Conservation (phyloP, 2,888 invertebrate species). For the Drosophila cyrtoloma region DNA sequence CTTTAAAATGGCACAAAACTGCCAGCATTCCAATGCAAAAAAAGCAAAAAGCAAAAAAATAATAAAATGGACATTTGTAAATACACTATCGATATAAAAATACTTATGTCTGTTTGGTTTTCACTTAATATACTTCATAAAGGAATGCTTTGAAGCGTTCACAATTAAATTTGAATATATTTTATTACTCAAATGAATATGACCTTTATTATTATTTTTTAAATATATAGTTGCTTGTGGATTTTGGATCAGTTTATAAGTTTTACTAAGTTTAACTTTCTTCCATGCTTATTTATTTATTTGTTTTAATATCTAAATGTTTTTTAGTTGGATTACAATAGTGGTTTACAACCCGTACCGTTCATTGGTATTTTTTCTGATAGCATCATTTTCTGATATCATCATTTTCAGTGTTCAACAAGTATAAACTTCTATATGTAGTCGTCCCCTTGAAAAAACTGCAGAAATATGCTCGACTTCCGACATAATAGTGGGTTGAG, state of each 20-base stretch:
- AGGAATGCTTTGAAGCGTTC: background rate
- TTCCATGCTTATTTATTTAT: background rate
- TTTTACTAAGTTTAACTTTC: background rate
- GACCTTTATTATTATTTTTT: background rate
- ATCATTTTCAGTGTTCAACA: background rate
- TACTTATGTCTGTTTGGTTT: background rate
- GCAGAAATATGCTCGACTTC: background rate
- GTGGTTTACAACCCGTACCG: background rate
- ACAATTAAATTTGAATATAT: background rate
- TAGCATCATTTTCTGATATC: no score
- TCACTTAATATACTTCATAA: background rate
- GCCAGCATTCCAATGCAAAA: conserved; percentile 40
- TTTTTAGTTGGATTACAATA: background rate
- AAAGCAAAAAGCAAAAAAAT: conserved; percentile 3
- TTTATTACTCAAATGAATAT: background rate
- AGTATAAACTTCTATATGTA: no score
- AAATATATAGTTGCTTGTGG: background rate
- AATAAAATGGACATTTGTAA: background rate
- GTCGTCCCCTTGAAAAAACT: background rate
- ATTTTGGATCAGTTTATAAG: background rate
- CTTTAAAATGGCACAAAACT: conserved; percentile 48
- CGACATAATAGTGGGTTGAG: background rate
- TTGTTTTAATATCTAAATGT: background rate
- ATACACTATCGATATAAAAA: conserved; percentile 11
- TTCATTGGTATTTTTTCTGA: background rate